These are phyloP conservation scores for Hipparchia sbordonii DNA, from an alignment of 2,888 invertebrate genomes.

Conservation along the genomic window DNA sequence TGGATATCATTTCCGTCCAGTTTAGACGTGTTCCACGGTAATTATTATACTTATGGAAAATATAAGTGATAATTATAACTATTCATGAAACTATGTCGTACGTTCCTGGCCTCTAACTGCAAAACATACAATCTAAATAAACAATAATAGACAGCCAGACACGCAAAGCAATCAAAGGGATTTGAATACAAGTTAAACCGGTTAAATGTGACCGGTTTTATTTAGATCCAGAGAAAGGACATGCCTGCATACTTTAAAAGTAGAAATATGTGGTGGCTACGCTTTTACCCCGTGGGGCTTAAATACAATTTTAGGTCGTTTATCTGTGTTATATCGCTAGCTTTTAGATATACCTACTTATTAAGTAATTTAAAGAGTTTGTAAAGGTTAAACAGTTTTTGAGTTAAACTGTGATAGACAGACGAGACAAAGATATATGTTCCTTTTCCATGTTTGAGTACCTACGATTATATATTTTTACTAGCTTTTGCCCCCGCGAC, in stretches of 20 bases:
- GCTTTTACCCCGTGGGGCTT: constrained; percentile 7
- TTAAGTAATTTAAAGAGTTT: too few relatives aligned
- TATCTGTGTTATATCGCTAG: neutral
- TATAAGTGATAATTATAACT: neutral
- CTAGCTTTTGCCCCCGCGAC: too few relatives aligned
- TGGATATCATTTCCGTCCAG: too few relatives aligned
- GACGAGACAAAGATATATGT: too few relatives aligned
- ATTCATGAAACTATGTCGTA: constrained; percentile 2
- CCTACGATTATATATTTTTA: too few relatives aligned
- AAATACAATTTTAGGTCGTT: constrained; percentile 1
- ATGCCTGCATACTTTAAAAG: constrained; percentile 14
- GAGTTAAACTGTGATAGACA: too few relatives aligned
- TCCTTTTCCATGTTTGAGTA: too few relatives aligned
- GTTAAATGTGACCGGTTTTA: constrained; percentile 26
- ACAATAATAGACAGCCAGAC: constrained; percentile 30
- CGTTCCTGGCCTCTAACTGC: constrained; percentile 15
- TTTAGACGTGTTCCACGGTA: too few relatives aligned
- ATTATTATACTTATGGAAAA: too few relatives aligned
- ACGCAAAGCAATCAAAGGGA: constrained; percentile 31
- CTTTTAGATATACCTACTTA: too few relatives aligned
- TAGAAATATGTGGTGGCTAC: constrained; percentile 13
- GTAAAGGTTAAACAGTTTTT: too few relatives aligned
- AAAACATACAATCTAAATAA: constrained; percentile 16
- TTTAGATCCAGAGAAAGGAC: constrained; percentile 23
- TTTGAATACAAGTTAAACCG: constrained; percentile 24